Base-by-base conservation (phyloP, 2,888 invertebrate species). In the Drosophila neotestacea region DNA sequence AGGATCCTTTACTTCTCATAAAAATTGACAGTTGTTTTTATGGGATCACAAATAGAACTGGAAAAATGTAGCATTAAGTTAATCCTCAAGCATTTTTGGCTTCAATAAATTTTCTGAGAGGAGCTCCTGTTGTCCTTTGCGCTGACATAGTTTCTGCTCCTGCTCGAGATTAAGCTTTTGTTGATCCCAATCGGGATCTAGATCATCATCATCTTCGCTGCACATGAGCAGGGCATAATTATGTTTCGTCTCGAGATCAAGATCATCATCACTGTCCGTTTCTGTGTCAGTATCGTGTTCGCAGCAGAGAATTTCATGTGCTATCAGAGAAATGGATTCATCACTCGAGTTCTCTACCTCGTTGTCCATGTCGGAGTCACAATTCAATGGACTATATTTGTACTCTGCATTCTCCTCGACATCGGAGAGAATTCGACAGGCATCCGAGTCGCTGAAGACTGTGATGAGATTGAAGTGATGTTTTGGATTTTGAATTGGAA, bases 281-380 rank as follows among this genome's bases (percentile, higher is more conserved):
- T 65, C 77, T 4, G 60, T 27, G 5, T 81, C 80, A 1, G 72
- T 54, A 2, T 76, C 87, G 7, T 54, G 38, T 0, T 79, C 86
- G 10, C 84, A 83, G 73, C 81, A 86, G 39, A 76, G 81, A n/a
- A 77, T 81, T 34, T 81, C 85, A 41, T 84, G 73, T 7, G 64
- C 71, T n/a, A 87, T 48, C 44, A 81, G 51, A 1, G 88, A 78
- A 0, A 70, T 28, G 4, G 86, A 66, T 41, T 82, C 86, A 2
- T 88, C 77, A 39, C 68, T 65, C 3, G 36, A 51, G 1, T 48
- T 36, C 0, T 46, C 62, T 39, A 16, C 42, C 4, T 74, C 61
- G 10, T 28, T 56, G 1, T 66, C 58, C 13, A 32, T 4, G 11
- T 82, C 77, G 11, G 67, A 65, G n/a, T 84, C 85, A 6, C 52